Base-by-base conservation (phyloP, 2,797 vertebrate genomes). In the Myiothlypis chrysogaster region DNA sequence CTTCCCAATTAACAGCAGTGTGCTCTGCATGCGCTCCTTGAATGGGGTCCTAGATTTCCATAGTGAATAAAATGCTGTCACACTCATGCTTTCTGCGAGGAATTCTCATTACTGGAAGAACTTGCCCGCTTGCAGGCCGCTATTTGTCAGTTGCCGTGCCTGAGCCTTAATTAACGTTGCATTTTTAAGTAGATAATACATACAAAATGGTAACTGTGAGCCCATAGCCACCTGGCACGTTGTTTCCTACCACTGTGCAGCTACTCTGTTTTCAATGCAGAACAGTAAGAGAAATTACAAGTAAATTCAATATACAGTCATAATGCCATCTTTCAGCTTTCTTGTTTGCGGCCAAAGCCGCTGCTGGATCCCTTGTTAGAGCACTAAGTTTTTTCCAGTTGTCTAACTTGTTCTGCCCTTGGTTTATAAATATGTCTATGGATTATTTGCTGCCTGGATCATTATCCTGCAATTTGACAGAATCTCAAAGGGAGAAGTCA, bases 141-240 rank as follows among this genome's bases (percentile, higher is more conserved):
- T 78, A 35, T 92, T 77, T 91, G 59, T 94, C 87, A 83, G 57
- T 81, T 52, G 47, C 83, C 0, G 10, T 0, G 0, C 53, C 83
- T 96, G 91, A 96, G 91, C 89, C 61, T 95, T 96, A 96, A 96
- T 95, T 96, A 97, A 93, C 3, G 0, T 83, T 94, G 70, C 64
- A 65, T 96, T 91, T 89, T 41, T 57, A 91, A 95, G 78, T 52
- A 90, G 91, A 22, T 79, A 89, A 89, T 91, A 75, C 69, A 83
- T 87, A 89, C 69, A 88, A 91, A 92, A 92, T 92, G 91, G 55
- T 92, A 94, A 95, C 96, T 94, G 61, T 91, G 69, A 88, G 65
- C 50, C 69, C 30, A 47, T 92, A 94, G 69, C 72, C 82, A 88
- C 92, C 86, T 95, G 92, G 56, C 68, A 64, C 21, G 15, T 65